phyloP scores from a whole-genome alignment of 1,140 invertebrate species.

The Microplitis demolitor region DNA sequence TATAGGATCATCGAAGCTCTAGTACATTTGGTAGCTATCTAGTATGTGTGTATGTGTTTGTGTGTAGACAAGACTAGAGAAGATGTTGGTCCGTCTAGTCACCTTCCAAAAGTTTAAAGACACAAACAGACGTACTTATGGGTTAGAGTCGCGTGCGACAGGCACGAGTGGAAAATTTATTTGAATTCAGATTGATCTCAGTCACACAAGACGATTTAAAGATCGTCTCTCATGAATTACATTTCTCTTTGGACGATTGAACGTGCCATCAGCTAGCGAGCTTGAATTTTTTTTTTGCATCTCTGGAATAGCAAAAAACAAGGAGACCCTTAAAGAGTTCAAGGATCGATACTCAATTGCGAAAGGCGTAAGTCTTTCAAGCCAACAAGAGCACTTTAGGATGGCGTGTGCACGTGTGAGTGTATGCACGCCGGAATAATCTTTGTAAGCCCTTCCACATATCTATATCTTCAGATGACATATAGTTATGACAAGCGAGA shows the following conservation, averaged over 20 bases:
- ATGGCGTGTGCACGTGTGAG: too few relatives aligned
- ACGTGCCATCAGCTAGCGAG: constrained; percentile 3
- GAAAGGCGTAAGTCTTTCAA: neutral
- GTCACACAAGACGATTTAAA: constrained; percentile 23
- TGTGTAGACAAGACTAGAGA: too few relatives aligned
- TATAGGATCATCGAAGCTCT: neutral
- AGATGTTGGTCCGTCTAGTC: too few relatives aligned
- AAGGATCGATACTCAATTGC: neutral
- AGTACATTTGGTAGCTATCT: neutral
- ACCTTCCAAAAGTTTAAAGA: too few relatives aligned
- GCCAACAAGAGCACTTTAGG: neutral
- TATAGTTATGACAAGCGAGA: neutral
- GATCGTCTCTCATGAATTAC: constrained; percentile 20
- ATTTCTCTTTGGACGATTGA: constrained; percentile 21
- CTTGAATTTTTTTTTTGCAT: too few relatives aligned
- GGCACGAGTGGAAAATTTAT: neutral
- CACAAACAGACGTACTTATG: too few relatives aligned
- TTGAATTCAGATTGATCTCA: constrained; percentile 14
- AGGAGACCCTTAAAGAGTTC: neutral
- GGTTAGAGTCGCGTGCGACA: neutral
- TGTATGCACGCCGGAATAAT: too few relatives aligned
- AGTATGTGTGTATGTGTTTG: neutral
- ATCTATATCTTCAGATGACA: neutral
- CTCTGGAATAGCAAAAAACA: neutral
- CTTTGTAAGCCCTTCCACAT: too few relatives aligned